A percentile compares a stretch with the other conserved stretches of the same genome.
Evolutionary conservation across 2,888 invertebrate species (phyloP).

Genomic region (Xanthia icteritia): DNA sequence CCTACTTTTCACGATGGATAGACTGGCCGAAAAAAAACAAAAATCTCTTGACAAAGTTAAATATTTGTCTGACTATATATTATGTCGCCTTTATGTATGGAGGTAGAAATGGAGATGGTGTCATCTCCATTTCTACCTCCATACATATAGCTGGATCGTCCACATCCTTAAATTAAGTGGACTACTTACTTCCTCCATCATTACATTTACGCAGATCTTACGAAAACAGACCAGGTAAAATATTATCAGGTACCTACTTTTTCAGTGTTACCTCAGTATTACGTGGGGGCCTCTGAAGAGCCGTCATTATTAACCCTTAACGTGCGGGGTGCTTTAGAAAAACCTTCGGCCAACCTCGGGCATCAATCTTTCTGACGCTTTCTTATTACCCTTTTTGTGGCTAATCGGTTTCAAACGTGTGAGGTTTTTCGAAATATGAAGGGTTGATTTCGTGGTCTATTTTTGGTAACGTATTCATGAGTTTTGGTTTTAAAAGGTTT

Average conservation of each 20-base stretch:
- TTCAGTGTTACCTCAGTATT: constrained; percentile 74
- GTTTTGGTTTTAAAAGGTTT: neutral
- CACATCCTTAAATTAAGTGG: constrained; percentile 3
- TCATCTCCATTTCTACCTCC: neutral
- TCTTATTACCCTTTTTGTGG: constrained; percentile 65
- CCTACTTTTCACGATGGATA: no score
- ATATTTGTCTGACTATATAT: neutral
- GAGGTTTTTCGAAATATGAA: constrained; percentile 39
- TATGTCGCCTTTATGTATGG: no score
- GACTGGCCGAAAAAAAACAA: no score
- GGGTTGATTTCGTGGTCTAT: constrained; percentile 19
- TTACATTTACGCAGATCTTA: constrained; percentile 66
- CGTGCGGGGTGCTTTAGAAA: constrained; percentile 70
- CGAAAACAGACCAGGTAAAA: constrained; percentile 70
- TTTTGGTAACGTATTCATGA: constrained; percentile 12
- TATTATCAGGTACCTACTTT: constrained; percentile 71
- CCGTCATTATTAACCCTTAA: constrained; percentile 77
- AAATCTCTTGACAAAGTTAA: neutral
- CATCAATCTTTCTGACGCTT: constrained; percentile 75
- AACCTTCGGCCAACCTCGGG: constrained; percentile 64
- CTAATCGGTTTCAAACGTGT: constrained; percentile 69
- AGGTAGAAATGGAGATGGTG: no score
- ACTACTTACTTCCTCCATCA: constrained; percentile 41
- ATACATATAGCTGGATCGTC: neutral
- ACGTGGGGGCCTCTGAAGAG: constrained; percentile 66